Evolutionary conservation across 2,888 invertebrate genomes (phyloP).

Genomic region (Odontocerum albicorne): DNA sequence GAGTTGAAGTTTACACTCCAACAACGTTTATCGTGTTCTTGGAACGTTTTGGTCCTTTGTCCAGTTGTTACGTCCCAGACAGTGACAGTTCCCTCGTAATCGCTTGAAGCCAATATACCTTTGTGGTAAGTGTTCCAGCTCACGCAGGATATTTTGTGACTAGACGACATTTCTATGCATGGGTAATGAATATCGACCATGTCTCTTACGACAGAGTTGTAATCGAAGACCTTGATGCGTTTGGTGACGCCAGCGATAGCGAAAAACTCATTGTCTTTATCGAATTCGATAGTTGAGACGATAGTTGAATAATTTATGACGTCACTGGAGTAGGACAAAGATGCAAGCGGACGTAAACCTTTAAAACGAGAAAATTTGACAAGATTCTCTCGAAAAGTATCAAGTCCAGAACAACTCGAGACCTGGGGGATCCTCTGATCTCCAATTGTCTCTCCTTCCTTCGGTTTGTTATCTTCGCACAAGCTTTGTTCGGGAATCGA

Average conservation of each 20-base stretch:
- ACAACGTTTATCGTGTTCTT: constrained; percentile 93
- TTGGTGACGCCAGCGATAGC: constrained; percentile 96
- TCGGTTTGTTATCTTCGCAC: constrained; percentile 2
- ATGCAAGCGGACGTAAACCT: constrained; percentile 77
- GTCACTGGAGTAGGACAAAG: constrained; percentile 87
- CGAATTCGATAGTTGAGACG: constrained; percentile 92
- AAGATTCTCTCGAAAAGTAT: constrained; percentile 81
- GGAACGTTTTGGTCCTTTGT: constrained; percentile 70
- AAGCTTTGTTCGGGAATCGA: constrained; percentile 39
- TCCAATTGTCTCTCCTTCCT: constrained; percentile 6
- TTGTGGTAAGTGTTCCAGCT: constrained; percentile 94
- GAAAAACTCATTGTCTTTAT: constrained; percentile 93
- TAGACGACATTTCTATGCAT: constrained; percentile 86
- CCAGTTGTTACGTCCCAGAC: constrained; percentile 89
- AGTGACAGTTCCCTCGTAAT: constrained; percentile 92
- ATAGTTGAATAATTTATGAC: constrained; percentile 85
- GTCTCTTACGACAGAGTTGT: constrained; percentile 80
- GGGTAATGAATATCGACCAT: constrained; percentile 92
- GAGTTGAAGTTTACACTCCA: constrained; percentile 97
- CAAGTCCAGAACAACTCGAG: constrained; percentile 58
- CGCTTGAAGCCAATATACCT: constrained; percentile 83
- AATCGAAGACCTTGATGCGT: constrained; percentile 92
- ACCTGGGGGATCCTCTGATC: constrained; percentile 25
- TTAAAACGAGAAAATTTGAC: constrained; percentile 83
- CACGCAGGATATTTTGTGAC: constrained; percentile 92